phyloP scores from a whole-genome alignment of 2,888 invertebrate genomes.

The Patella ulyssiponensis region DNA sequence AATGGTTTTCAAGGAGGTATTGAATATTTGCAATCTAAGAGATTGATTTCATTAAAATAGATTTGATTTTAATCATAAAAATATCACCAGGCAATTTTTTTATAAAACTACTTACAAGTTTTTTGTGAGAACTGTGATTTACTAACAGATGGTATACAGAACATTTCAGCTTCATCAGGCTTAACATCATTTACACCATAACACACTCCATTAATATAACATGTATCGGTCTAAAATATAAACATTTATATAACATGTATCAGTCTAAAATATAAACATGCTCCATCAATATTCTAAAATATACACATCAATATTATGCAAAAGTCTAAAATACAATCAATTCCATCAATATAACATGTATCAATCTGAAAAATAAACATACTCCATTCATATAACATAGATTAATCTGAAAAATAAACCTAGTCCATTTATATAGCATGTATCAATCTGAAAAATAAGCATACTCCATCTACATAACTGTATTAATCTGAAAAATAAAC shows the following conservation, averaged over 20 bases:
- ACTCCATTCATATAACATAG: slow-evolving; percentile 46
- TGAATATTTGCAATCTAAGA: no score
- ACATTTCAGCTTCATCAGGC: slow-evolving; percentile 28
- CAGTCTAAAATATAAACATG: slow-evolving; percentile 5
- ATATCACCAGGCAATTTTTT: no score
- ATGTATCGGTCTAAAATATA: slow-evolving; percentile 42
- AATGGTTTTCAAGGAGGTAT: neutral
- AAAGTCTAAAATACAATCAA: slow-evolving; percentile 38
- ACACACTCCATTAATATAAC: slow-evolving; percentile 52
- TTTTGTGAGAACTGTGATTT: slow-evolving; percentile 41
- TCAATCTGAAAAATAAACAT: slow-evolving; percentile 4
- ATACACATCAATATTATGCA: slow-evolving; percentile 44
- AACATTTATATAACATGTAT: neutral
- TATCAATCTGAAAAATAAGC: neutral
- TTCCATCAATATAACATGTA: slow-evolving; percentile 25
- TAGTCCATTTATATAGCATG: slow-evolving; percentile 24
- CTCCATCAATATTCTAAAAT: slow-evolving; percentile 23
- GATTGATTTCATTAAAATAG: no score
- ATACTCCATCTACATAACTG: slow-evolving; percentile 47
- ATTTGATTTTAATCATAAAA: no score
- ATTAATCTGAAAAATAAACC: slow-evolving; percentile 35
- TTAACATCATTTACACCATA: slow-evolving; percentile 34
- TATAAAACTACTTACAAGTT: slow-evolving; percentile 24
- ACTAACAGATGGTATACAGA: slow-evolving; percentile 44
- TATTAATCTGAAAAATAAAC: slow-evolving; percentile 37